Evolutionary conservation across 2,888 invertebrate species (phyloP).

Genomic region (Strigamia transsilvanica): DNA sequence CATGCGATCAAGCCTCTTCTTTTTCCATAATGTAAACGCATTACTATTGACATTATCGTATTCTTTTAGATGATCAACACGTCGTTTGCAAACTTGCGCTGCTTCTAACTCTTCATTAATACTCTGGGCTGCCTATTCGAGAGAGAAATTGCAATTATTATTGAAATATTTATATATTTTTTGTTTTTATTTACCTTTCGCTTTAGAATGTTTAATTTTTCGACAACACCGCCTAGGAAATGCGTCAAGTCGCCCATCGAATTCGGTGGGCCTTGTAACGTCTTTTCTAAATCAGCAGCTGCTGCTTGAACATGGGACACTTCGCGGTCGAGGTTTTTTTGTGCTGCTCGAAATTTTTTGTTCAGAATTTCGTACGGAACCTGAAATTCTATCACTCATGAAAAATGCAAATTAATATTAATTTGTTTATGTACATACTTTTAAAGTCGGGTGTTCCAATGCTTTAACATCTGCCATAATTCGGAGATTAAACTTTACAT

Average conservation of each 20-base stretch:
- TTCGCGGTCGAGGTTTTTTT: conserved; percentile 92
- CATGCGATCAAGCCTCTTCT: conserved; percentile 91
- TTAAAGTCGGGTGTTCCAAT: conserved; percentile 93
- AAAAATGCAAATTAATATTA: neutral
- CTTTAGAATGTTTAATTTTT: conserved; percentile 87
- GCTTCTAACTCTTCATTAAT: conserved; percentile 90
- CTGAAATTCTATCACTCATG: conserved; percentile 65
- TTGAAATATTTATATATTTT: neutral
- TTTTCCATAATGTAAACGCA: conserved; percentile 79
- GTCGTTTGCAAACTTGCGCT: conserved; percentile 87
- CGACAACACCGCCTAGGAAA: conserved; percentile 86
- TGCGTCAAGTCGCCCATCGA: conserved; percentile 78
- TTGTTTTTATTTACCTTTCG: conserved; percentile 71
- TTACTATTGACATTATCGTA: conserved; percentile 65
- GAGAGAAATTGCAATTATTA: neutral
- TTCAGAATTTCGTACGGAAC: conserved; percentile 98
- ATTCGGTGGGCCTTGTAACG: conserved; percentile 67
- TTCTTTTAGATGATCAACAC: conserved; percentile 90
- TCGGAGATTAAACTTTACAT: neutral
- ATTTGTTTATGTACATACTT: conserved; percentile 70
- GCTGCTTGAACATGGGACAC: conserved; percentile 85
- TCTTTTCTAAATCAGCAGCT: conserved; percentile 80
- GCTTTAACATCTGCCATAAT: conserved; percentile 90
- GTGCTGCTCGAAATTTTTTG: conserved; percentile 94
- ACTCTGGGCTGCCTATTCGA: conserved; percentile 81